Evolutionary conservation across 2,888 invertebrate species (phyloP), one percentile per base, ranked within the genome.

Genomic region (Rhagonycha fulva): DNA sequence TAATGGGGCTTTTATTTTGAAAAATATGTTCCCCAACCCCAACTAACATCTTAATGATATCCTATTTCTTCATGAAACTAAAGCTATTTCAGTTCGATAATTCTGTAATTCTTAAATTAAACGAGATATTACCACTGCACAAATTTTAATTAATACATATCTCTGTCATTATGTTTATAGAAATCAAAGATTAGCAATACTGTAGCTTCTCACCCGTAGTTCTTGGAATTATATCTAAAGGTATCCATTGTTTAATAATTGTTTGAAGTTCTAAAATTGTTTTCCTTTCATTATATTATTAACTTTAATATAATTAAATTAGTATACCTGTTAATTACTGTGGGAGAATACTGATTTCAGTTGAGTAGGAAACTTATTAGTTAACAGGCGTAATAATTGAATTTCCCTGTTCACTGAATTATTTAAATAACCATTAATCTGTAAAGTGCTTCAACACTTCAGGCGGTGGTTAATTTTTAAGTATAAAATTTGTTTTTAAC

Each of bases 361-460:
- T n/a, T 66, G 24, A 9, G 63, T 66, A 66, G 63, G 63, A 26
- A 66, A 26, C 63, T 47, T 47, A 66, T 66, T 66, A 66, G 63
- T 75, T 70, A 70, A 75, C 71, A 66, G 68, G 71, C 71, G 70
- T 71, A 68, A 75, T 75, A 75, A 75, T 75, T 30, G 14, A 71
- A 67, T 75, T 75, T 71, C 26, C 11, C 60, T 28, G 70, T 23
- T 62, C 75, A 47, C 68, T 75, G 71, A 75, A 71, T 75, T 75
- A 75, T 75, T 66, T 75, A 75, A 71, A 71, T 61, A 67, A 28
- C 28, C 70, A 30, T 71, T 75, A 75, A 67, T 32, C 67, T 60
- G 74, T 70, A 70, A 70, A 61, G 60, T 62, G 70, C 32, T 32
- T 47, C 73, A 47, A 47, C 47, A 47, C 47, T 47, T 47, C n/a